Conservation (phyloP, 2,797 vertebrate species). For the Thalassophryne amazonica region DNA sequence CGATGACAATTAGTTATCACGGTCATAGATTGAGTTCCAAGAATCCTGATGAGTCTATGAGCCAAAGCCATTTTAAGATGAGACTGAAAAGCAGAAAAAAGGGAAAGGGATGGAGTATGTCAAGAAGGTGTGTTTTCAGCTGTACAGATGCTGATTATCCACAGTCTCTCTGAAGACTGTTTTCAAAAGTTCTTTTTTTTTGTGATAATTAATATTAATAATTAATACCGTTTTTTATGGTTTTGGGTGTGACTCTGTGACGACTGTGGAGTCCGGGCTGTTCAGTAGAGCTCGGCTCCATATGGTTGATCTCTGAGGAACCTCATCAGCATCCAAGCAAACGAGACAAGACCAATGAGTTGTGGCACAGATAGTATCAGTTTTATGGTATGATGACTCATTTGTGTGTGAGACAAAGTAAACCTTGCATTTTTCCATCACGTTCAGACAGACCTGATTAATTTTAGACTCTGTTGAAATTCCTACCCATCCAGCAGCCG, state of each 20-base stretch:
- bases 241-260: background rate
- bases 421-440: too few relatives aligned
- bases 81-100: background rate
- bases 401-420: too few relatives aligned
- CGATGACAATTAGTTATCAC: background rate
- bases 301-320: constrained; percentile 9
- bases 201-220: constrained; percentile 15
- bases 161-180: background rate
- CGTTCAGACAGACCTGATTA: too few relatives aligned
- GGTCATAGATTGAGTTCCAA: background rate
- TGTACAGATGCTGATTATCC: constrained; percentile 17
- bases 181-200: background rate
- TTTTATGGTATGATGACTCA: constrained; percentile 17
- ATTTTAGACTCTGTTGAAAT: too few relatives aligned
- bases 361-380: constrained; percentile 26
- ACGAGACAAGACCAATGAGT: constrained; percentile 26
- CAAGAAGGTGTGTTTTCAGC: background rate
- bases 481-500: too few relatives aligned
- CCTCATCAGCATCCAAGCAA: constrained; percentile 39
- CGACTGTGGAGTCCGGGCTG: background rate
- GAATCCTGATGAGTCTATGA: background rate
- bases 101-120: background rate
- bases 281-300: constrained; percentile 22
- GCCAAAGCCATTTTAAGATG: background rate
- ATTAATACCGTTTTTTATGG: constrained; percentile 7